Percentiles rank a stretch among this genome's conserved stretches.
phyloP scores from a whole-genome alignment of 1,140 invertebrate genomes.

The Drosophila funebris region DNA sequence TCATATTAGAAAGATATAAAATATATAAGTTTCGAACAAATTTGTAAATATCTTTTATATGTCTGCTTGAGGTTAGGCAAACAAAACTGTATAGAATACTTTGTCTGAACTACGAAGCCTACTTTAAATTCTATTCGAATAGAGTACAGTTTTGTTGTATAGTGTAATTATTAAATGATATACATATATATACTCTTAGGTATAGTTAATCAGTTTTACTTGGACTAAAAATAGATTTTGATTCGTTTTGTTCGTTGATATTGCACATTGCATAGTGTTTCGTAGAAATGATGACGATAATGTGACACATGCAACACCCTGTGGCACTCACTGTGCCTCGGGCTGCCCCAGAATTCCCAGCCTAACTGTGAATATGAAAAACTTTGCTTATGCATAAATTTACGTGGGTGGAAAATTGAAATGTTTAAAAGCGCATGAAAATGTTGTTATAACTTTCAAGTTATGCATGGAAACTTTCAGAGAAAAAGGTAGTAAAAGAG shows the following conservation, averaged over 20 bases:
- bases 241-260: not conserved
- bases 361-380: slow-evolving; percentile 53
- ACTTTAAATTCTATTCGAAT: no score
- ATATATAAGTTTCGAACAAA: no score
- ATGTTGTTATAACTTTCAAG: slow-evolving; percentile 77
- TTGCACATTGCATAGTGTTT: slow-evolving; percentile 5
- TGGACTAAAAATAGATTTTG: not conserved
- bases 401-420: slow-evolving; percentile 60
- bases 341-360: not conserved
- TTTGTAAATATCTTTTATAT: no score
- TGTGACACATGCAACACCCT: slow-evolving; percentile 22
- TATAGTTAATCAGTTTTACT: not conserved
- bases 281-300: slow-evolving; percentile 15
- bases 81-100: no score
- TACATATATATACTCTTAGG: no score
- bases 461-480: slow-evolving; percentile 58
- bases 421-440: slow-evolving; percentile 80
- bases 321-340: not conserved
- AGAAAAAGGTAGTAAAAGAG: not conserved
- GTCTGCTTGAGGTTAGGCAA: no score
- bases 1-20: no score
- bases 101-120: no score
- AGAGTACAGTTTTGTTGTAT: no score
- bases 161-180: no score
- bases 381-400: slow-evolving; percentile 79